Percentiles rank a stretch among this genome's conserved stretches.
These are phyloP conservation scores for Triops longicaudatus DNA, from an alignment of 1,140 invertebrate species.

Conservation along the genomic window DNA sequence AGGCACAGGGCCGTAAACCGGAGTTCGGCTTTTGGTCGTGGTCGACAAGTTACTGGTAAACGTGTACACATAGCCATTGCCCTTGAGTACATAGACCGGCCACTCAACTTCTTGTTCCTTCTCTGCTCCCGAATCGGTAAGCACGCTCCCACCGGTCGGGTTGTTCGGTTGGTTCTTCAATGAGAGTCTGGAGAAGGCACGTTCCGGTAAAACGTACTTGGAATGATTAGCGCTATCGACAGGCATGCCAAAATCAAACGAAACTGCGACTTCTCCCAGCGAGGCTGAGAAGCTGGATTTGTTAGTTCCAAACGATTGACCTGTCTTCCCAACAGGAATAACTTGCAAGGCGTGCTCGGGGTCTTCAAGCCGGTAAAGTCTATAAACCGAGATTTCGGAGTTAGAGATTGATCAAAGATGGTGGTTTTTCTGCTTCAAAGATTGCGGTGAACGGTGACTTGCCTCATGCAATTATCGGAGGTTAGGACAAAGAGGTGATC, in stretches of 20 bases:
- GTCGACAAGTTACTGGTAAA: conserved; percentile 40
- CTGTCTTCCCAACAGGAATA: conserved; percentile 34
- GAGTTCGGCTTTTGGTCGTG: background rate
- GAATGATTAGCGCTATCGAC: conserved; percentile 27
- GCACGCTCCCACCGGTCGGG: background rate
- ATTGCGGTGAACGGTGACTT: conserved; percentile 23
- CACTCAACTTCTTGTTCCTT: conserved; percentile 44
- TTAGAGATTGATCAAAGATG: conserved; percentile 9
- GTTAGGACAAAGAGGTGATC: conserved; percentile 67
- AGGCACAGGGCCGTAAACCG: conserved; percentile 55
- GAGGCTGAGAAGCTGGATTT: conserved; percentile 40
- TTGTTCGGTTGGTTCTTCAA: background rate
- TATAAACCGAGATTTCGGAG: background rate
- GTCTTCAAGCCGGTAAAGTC: conserved; percentile 38
- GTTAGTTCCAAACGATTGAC: conserved; percentile 27
- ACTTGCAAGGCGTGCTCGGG: conserved; percentile 36
- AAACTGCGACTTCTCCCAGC: conserved; percentile 69
- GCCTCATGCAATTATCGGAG: conserved; percentile 73
- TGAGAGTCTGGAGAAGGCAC: conserved; percentile 21
- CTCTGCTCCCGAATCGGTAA: conserved; percentile 11
- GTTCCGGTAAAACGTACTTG: conserved; percentile 23
- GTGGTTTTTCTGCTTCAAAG: conserved; percentile 33
- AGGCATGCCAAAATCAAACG: conserved; percentile 70
- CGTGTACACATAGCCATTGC: conserved; percentile 68
- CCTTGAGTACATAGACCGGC: conserved; percentile 67